Evolutionary conservation across 1,140 invertebrate genomes (phyloP), one percentile per base, ranked within the genome.

Genomic region (Asobara japonica): DNA sequence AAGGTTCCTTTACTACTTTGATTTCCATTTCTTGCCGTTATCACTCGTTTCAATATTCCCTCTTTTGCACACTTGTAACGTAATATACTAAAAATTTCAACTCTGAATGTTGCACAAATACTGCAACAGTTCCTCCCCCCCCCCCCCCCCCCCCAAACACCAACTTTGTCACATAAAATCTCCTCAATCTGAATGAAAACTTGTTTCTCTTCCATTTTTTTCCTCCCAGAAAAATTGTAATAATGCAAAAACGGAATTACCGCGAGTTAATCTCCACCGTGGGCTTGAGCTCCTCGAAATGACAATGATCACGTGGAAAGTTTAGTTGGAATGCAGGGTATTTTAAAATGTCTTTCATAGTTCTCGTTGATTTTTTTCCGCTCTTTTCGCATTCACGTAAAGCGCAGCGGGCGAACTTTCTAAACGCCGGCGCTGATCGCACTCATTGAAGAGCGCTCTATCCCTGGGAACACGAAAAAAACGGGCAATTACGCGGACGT

Each of bases 221-320:
- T n/a, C n/a, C n/a, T n/a, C n/a, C 20, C 18, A 61, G 20, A 25
- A 61, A 18, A 61, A 25, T 10, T 18, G 56, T 25, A 22, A 22
- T 27, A n/a, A 66, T 20, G 10, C 10, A 1, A 13, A 69, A 20
- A n/a, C 51, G 67, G 67, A 69, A 69, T 38, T 45, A 61, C 67
- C 48, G 31, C n/a, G 36, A 67, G 25, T 67, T 41, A 67, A 67
- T 67, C 11, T 22, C 30, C 18, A 13, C 25, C 20, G 29, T 7
- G 31, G 48, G 31, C 11, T 11, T 36, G 10, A 1, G 8, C 18
- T 48, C n/a, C 18, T n/a, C 20, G 18, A 61, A n/a, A 70, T 38
- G 33, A 62, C 10, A 13, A 69, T 16, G 56, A 70, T 70, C 68
- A 70, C 56, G 68, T 70, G 68, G 68, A 70, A 69, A 65, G 41